Evolutionary conservation across 1,140 invertebrate species (phyloP).

Genomic region (Aradophagus sp.): DNA sequence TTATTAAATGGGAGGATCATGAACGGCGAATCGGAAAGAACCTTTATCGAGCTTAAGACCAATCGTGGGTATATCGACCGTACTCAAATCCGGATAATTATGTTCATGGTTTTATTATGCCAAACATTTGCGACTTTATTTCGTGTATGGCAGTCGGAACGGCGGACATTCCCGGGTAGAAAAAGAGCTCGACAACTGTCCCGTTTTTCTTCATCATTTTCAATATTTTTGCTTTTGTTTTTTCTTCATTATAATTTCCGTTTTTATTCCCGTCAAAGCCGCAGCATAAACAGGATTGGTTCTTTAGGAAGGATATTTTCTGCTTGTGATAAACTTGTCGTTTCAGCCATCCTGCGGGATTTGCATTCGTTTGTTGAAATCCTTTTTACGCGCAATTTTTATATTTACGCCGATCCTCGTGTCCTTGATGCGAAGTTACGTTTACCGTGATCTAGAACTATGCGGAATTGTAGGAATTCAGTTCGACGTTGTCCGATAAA

Average conservation of each 20-base stretch:
- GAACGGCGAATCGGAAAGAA: slow-evolving; percentile 45
- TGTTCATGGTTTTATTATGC: slow-evolving; percentile 69
- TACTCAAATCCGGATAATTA: slow-evolving; percentile 68
- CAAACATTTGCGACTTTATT: slow-evolving; percentile 62
- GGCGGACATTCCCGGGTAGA: slow-evolving; percentile 17
- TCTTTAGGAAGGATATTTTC: slow-evolving; percentile 61
- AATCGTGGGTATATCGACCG: slow-evolving; percentile 49
- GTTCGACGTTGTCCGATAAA: too few species aligned
- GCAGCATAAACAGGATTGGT: slow-evolving; percentile 58
- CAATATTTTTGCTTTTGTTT: slow-evolving; percentile 47
- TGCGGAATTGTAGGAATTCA: too few species aligned
- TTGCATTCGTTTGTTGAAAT: slow-evolving; percentile 59
- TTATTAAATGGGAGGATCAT: slow-evolving; percentile 52
- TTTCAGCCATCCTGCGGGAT: slow-evolving; percentile 49
- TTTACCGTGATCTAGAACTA: background rate
- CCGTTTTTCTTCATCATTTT: slow-evolving; percentile 51
- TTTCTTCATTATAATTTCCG: slow-evolving; percentile 43
- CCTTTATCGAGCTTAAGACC: slow-evolving; percentile 49
- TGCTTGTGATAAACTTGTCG: slow-evolving; percentile 51
- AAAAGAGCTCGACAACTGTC: slow-evolving; percentile 51
- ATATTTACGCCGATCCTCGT: slow-evolving; percentile 29
- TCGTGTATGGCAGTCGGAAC: slow-evolving; percentile 34
- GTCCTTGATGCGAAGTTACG: slow-evolving; percentile 2
- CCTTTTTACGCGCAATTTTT: slow-evolving; percentile 28
- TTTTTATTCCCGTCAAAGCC: slow-evolving; percentile 35